Percentiles rank a stretch among this genome's conserved stretches.
phyloP scores from a whole-genome alignment of 2,113 vertebrate genomes.

The Clinocottus analis region DNA sequence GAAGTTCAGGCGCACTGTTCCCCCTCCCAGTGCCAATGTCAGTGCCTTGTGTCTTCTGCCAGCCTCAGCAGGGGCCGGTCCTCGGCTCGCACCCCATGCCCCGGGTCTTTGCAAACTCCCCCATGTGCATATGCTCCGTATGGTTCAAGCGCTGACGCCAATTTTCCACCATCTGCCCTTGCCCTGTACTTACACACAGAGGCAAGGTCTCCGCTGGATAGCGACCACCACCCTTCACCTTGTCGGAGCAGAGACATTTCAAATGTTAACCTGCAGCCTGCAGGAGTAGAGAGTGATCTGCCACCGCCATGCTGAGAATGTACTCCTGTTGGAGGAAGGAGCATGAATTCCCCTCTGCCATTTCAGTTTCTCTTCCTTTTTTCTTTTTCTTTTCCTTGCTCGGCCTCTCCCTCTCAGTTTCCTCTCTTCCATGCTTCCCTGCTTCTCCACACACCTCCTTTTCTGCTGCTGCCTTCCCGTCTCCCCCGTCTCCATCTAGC shows the following conservation, averaged over 20 bases:
- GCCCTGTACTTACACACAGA: conserved; percentile 72
- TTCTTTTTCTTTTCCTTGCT: not conserved
- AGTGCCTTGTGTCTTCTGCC: conserved; percentile 72
- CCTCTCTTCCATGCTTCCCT: conserved; percentile 36
- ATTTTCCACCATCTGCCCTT: conserved; percentile 84
- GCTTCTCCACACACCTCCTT: conserved; percentile 25
- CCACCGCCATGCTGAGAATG: conserved; percentile 30
- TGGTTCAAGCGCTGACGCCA: conserved; percentile 77
- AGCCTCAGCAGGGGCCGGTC: conserved; percentile 74
- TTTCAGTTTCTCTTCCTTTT: conserved; percentile 22
- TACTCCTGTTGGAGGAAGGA: conserved; percentile 17
- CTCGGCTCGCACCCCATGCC: conserved; percentile 71
- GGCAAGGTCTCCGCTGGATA: conserved; percentile 68
- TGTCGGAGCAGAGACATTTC: conserved; percentile 56
- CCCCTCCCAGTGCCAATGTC: conserved; percentile 61
- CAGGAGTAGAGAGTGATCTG: conserved; percentile 38
- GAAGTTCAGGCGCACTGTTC: conserved; percentile 43
- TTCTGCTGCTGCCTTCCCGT: conserved; percentile 11
- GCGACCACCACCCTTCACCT: conserved; percentile 68
- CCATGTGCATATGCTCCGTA: conserved; percentile 83
- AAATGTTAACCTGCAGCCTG: conserved; percentile 58
- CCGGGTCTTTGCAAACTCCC: conserved; percentile 79
- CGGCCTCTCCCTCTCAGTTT: conserved; percentile 22
- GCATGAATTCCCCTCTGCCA: conserved; percentile 20
- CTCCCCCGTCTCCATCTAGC: conserved; percentile 32